Evolutionary conservation across 1,140 invertebrate species (phyloP).

Genomic region (Pseudachorutes palmiensis): DNA sequence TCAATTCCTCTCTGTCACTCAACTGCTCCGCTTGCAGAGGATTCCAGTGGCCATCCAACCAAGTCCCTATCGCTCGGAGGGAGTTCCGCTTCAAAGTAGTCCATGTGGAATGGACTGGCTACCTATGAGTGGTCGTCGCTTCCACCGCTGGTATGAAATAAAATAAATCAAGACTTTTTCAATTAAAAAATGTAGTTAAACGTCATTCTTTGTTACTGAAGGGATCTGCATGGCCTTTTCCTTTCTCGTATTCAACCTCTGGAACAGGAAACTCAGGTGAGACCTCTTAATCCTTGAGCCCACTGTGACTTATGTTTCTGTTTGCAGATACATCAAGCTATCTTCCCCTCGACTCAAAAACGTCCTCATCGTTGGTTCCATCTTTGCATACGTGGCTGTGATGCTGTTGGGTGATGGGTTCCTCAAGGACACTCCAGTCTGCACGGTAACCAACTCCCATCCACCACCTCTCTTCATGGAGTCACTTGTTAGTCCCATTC

Average conservation of each 20-base stretch:
- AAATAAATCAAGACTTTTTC: too few species aligned
- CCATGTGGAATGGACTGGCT: conserved; percentile 64
- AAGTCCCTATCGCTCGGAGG: conserved; percentile 65
- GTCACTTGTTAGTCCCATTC: too few species aligned
- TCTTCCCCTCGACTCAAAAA: conserved; percentile 94
- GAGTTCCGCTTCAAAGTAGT: conserved; percentile 61
- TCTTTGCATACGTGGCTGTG: conserved; percentile 85
- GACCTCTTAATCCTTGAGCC: neutral
- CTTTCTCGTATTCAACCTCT: conserved; percentile 77
- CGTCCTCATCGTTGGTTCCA: conserved; percentile 87
- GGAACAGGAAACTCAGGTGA: conserved; percentile 76
- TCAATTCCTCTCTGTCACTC: conserved; percentile 44
- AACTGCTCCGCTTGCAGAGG: conserved; percentile 48
- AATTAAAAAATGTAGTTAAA: too few species aligned
- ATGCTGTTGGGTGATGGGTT: conserved; percentile 62
- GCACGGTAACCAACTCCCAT: too few species aligned
- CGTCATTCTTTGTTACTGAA: too few species aligned
- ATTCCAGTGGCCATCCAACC: conserved; percentile 67
- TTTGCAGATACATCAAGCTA: conserved; percentile 70
- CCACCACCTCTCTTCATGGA: too few species aligned
- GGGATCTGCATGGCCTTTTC: conserved; percentile 65
- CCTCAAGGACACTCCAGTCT: conserved; percentile 50
- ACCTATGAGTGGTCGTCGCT: conserved; percentile 58
- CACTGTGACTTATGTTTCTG: neutral
- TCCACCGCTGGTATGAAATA: conserved; percentile 64